Base-by-base conservation (phyloP, 1,140 invertebrate genomes). In the Zaprionus davidi region DNA sequence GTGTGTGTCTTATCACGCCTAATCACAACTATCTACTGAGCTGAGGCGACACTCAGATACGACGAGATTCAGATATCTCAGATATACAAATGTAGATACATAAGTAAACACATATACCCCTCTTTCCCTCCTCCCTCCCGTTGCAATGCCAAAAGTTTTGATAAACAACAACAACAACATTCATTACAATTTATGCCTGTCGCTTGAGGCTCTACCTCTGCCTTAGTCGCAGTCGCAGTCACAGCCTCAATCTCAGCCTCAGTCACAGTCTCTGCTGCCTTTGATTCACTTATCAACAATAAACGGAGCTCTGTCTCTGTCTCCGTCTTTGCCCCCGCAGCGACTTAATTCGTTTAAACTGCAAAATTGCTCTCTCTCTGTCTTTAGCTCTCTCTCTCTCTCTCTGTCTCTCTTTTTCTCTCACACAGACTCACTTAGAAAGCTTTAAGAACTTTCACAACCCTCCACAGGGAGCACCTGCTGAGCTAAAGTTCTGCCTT, bases 21-120 rank as follows among this genome's bases (percentile, higher is more conserved):
- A 90, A 90, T 90, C 81, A 68, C 85, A 70, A 73, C 56, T 78
- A 75, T 85, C 82, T 68, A 88, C 85, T 88, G 85, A 90, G 76
- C 69, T 63, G 57, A 11, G 22, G 44, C n/a, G 22, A 46, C 57
- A 60, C 63, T 57, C 68, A 69, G 75, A 77, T 78, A 72, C 63
- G 38, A 67, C 63, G 26, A 67, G 56, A 58, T 58, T 41, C 46
- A 71, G 51, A 64, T 34, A 71, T 51, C 46, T 51, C 46, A 31
- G 64, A 2, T 28, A 31, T 12, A 65, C 46, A 66, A 9, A 20
- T 26, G 44, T 20, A 20, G 17, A 38, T 73, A 41, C 34, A 36
- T 26, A 38, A n/a, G 17, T 38, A 55, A 20, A 24, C 58, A 59
- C 34, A 57, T 57, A 49, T 12, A 46, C 28, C 6, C 7, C 28